A percentile compares a stretch with the other conserved stretches of the same genome.
These are phyloP conservation scores for Cephalopholis sonnerati DNA, from an alignment of 2,113 vertebrate genomes.

Conservation along the genomic window DNA sequence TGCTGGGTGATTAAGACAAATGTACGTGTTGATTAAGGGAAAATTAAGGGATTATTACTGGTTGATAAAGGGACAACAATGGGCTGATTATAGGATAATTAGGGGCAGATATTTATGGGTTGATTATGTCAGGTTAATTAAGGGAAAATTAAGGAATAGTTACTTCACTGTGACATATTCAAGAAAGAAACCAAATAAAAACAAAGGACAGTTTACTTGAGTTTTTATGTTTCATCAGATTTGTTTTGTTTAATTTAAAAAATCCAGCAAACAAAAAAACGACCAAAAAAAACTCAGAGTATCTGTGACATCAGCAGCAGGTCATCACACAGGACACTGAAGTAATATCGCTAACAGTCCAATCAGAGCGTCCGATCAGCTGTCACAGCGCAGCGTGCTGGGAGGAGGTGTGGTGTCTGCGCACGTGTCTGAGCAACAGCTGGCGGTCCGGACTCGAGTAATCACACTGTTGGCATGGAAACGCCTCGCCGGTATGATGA, in stretches of 20 bases:
- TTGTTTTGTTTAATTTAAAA: neutral
- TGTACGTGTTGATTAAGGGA: no score
- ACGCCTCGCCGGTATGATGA: conserved; percentile 80
- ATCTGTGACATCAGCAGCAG: neutral
- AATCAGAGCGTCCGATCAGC: neutral
- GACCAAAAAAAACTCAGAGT: neutral
- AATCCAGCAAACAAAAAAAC: neutral
- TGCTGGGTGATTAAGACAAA: no score
- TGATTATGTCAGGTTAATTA: no score
- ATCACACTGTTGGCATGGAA: conserved; percentile 80
- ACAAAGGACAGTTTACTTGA: neutral
- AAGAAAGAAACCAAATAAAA: neutral
- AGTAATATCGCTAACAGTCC: neutral
- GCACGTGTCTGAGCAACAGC: conserved; percentile 75
- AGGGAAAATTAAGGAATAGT: no score
- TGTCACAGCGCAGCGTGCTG: conserved; percentile 50
- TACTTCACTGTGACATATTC: no score
- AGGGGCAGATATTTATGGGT: no score
- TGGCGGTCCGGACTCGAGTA: conserved; percentile 82
- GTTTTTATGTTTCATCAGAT: no score
- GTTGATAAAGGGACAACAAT: no score
- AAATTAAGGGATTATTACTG: no score
- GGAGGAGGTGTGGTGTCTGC: conserved; percentile 73
- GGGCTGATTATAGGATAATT: no score
- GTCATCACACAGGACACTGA: no score